Evolutionary conservation across 2,888 invertebrate species (phyloP).

Genomic region (Heliconius ismenius): DNA sequence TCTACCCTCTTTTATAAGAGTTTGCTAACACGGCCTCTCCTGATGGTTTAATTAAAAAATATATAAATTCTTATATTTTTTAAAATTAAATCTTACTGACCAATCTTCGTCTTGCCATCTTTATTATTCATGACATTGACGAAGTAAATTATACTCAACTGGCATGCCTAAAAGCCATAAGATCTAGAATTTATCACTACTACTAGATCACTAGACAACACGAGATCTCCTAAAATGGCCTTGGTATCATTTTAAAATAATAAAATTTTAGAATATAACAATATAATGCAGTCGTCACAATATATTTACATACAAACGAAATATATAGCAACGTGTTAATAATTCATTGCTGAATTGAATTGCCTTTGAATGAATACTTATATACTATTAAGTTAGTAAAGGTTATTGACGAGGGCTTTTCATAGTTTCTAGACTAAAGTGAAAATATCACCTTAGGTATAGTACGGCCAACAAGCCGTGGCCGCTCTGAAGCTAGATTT

Average conservation of each 20-base stretch:
- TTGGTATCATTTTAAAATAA: not conserved
- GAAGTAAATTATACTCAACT: not conserved
- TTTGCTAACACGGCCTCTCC: too few relatives aligned
- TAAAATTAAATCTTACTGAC: too few relatives aligned
- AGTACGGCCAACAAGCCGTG: too few relatives aligned
- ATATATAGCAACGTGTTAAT: not conserved
- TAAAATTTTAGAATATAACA: not conserved
- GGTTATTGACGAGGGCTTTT: not conserved
- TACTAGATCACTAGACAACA: too few relatives aligned
- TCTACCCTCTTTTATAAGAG: too few relatives aligned
- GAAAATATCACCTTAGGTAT: too few relatives aligned
- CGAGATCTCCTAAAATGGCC: too few relatives aligned
- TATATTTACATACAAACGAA: constrained; percentile 13
- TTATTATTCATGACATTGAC: not conserved
- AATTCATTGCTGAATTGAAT: not conserved
- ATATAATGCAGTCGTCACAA: not conserved
- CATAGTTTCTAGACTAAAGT: not conserved
- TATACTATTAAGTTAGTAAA: not conserved
- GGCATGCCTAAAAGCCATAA: too few relatives aligned
- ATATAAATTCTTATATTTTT: too few relatives aligned
- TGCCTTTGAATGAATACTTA: not conserved
- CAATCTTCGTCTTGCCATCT: not conserved
- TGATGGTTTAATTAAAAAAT: too few relatives aligned
- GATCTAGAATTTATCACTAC: too few relatives aligned
- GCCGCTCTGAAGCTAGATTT: too few relatives aligned